Conservation (phyloP, 2,797 vertebrate species). For the Alca torda region DNA sequence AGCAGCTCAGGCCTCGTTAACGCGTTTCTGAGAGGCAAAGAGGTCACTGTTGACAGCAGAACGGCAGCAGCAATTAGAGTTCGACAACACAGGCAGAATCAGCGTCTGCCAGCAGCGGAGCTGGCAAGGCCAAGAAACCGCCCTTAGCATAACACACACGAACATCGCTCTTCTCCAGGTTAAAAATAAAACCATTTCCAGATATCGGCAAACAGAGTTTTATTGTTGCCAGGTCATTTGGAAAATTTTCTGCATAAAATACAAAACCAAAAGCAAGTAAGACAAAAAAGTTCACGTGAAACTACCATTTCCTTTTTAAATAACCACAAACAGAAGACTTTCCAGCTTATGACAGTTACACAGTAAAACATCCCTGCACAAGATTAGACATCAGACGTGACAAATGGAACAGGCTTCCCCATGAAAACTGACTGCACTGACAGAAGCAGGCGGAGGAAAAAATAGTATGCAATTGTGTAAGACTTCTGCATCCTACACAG, state of each 20-base stretch:
- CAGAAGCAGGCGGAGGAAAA: not conserved
- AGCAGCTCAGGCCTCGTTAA: not conserved
- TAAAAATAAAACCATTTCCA: constrained; percentile 13
- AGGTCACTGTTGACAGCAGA: not conserved
- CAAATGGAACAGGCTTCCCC: not conserved
- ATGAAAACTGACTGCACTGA: not conserved
- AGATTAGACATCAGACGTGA: not conserved
- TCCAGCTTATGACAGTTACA: not conserved
- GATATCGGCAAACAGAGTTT: not conserved
- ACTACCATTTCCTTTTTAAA: constrained; percentile 31
- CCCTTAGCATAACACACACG: accelerated
- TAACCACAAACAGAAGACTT: constrained; percentile 11
- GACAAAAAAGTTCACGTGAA: not conserved
- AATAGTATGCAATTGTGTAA: not conserved
- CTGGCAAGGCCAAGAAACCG: not conserved
- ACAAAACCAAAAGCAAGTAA: constrained; percentile 11
- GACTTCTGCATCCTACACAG: not conserved
- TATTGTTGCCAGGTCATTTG: not conserved
- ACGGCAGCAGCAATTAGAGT: not conserved
- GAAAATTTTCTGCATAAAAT: constrained; percentile 39
- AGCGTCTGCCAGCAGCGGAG: not conserved
- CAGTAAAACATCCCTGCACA: not conserved
- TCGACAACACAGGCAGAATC: not conserved
- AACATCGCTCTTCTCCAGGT: not conserved
- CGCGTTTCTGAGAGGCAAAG: not conserved